Percentiles rank a stretch among this genome's conserved stretches.
These are phyloP conservation scores for Onychomys leucogaster DNA, from an alignment of 2,797 vertebrate species.

Conservation along the genomic window DNA sequence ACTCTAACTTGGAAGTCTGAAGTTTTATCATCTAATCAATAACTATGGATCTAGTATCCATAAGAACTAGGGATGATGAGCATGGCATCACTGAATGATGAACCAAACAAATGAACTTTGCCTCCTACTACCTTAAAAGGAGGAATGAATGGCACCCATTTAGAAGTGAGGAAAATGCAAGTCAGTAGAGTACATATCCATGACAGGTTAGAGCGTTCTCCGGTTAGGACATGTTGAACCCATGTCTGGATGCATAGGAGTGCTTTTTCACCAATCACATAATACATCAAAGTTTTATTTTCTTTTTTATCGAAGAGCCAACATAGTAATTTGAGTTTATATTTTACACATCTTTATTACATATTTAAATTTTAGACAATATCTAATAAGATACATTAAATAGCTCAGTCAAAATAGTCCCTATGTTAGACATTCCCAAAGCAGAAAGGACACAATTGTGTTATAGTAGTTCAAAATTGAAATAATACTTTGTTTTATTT, in stretches of 20 bases:
- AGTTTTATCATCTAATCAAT: not conserved
- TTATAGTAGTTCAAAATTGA: not conserved
- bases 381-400: not conserved
- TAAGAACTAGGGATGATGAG: not conserved
- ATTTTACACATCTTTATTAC: not conserved
- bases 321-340: not conserved
- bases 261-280: not conserved
- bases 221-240: not conserved
- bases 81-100: not conserved
- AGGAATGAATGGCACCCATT: not conserved
- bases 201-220: not conserved
- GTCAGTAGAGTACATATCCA: not conserved
- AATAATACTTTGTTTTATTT: not conserved
- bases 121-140: not conserved
- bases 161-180: not conserved
- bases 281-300: not conserved
- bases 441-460: not conserved
- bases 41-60: not conserved
- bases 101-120: not conserved
- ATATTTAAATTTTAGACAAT: not conserved
- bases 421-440: not conserved
- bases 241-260: not conserved
- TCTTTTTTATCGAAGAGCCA: not conserved
- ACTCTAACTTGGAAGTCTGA: not conserved
- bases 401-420: constrained; percentile 1